Evolutionary conservation across 1,140 invertebrate species (phyloP).

Genomic region (Hermetia illucens): DNA sequence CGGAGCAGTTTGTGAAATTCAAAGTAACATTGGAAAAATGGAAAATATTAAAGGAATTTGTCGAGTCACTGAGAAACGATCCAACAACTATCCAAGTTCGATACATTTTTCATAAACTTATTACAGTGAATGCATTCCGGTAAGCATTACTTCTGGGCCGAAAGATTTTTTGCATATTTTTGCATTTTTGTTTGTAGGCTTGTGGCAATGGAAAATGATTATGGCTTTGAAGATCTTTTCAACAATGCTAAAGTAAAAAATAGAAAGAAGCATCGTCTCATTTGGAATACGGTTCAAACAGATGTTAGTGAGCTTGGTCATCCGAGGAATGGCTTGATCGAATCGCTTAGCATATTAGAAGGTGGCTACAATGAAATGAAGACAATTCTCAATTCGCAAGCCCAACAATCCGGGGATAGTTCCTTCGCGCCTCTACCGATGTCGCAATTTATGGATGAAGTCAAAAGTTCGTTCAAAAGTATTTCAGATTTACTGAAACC

Average conservation of each 20-base stretch:
- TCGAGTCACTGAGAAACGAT: slow-evolving; percentile 2
- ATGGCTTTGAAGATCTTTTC: slow-evolving; percentile 16
- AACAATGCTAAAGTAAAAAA: slow-evolving; percentile 13
- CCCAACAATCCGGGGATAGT: no score
- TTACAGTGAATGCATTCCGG: slow-evolving; percentile 13
- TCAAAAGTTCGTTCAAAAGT: no score
- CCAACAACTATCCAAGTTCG: slow-evolving; percentile 12
- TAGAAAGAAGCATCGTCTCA: no score
- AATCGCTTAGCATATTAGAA: no score
- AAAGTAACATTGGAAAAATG: slow-evolving; percentile 15
- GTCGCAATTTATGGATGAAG: no score
- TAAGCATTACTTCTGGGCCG: neutral
- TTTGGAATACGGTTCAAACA: no score
- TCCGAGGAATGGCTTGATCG: no score
- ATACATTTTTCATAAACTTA: slow-evolving; percentile 16
- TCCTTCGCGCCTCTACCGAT: no score
- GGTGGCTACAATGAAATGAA: no score
- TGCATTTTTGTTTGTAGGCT: slow-evolving; percentile 6
- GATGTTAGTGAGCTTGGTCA: no score
- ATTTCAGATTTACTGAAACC: no score
- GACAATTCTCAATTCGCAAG: no score
- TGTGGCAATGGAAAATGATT: slow-evolving; percentile 16
- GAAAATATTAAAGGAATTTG: slow-evolving; percentile 11
- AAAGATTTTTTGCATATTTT: neutral
- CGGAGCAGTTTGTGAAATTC: slow-evolving; percentile 17